phyloP scores from a whole-genome alignment of 37 sponge, comb jelly and placozoan genomes.

The Chondrilla cf. caribensis region DNA sequence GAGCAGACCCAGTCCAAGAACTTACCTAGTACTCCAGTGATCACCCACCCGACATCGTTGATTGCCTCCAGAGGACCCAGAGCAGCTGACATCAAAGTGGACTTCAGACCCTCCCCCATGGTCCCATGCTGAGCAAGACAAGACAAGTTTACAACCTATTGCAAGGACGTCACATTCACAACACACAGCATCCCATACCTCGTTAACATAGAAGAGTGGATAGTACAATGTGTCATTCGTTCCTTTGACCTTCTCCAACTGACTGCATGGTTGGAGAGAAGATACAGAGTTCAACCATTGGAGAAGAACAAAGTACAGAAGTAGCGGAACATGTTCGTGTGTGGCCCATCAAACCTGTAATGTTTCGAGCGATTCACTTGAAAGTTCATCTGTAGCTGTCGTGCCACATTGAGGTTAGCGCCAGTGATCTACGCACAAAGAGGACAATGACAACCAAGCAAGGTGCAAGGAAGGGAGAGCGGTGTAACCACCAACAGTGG shows the following conservation, averaged over 20 bases:
- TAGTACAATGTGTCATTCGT: slow-evolving; percentile 43
- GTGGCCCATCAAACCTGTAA: slow-evolving; percentile 28
- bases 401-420: slow-evolving; percentile 39
- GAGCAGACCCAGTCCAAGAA: too few species aligned
- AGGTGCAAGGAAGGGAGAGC: neutral
- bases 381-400: slow-evolving; percentile 56
- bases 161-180: neutral
- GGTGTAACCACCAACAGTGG: neutral
- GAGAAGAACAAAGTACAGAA: slow-evolving; percentile 1
- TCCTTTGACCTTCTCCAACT: neutral
- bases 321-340: neutral
- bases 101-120: slow-evolving; percentile 19
- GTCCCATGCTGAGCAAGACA: slow-evolving; percentile 49
- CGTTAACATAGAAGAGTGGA: slow-evolving; percentile 62
- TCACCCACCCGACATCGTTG: neutral
- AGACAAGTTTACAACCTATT: neutral
- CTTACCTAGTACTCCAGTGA: slow-evolving; percentile 34
- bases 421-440: slow-evolving; percentile 33
- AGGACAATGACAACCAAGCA: neutral
- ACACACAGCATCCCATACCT: too few species aligned
- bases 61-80: slow-evolving; percentile 19
- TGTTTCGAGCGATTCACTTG: slow-evolving; percentile 33
- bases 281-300: too few species aligned
- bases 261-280: neutral
- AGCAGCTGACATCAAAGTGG: neutral